phyloP scores from a whole-genome alignment of 2,888 invertebrate genomes.

The Andrena bicolor region DNA sequence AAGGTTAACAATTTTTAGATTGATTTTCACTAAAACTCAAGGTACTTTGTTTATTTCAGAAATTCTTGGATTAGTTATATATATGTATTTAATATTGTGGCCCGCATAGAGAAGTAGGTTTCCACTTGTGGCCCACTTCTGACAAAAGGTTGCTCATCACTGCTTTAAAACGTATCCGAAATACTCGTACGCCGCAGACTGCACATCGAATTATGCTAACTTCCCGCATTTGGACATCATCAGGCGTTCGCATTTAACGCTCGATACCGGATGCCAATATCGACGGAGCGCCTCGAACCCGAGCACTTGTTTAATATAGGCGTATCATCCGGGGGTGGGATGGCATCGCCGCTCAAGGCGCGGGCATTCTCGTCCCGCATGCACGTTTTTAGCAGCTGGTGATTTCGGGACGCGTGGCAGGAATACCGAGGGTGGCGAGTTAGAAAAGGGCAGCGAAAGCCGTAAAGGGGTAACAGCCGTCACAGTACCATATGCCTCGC shows the following conservation, averaged over 20 bases:
- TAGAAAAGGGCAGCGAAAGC: slow-evolving; percentile 46
- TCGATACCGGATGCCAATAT: slow-evolving; percentile 10
- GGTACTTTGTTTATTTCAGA: too few species aligned
- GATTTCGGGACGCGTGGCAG: slow-evolving; percentile 73
- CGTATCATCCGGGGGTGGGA: not conserved
- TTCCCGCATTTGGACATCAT: slow-evolving; percentile 22
- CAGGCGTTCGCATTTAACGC: slow-evolving; percentile 22
- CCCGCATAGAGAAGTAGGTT: too few species aligned
- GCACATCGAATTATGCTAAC: slow-evolving; percentile 47
- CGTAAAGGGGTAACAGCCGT: slow-evolving; percentile 72
- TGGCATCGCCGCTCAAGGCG: slow-evolving; percentile 17
- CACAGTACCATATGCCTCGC: slow-evolving; percentile 75
- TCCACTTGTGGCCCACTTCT: too few species aligned
- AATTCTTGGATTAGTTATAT: too few species aligned
- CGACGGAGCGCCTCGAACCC: slow-evolving; percentile 5
- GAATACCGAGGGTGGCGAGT: slow-evolving; percentile 62
- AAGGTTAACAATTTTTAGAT: too few species aligned
- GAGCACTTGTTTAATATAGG: slow-evolving; percentile 47
- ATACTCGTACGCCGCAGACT: slow-evolving; percentile 19
- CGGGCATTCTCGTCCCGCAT: slow-evolving; percentile 61
- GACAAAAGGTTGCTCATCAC: too few species aligned
- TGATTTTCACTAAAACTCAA: too few species aligned
- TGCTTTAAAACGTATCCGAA: slow-evolving; percentile 43
- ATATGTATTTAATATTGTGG: too few species aligned
- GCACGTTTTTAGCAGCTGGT: slow-evolving; percentile 74